Evolutionary conservation across 37 sponge, comb jelly and placozoan species (phyloP).

Genomic region (Crambe crambe): DNA sequence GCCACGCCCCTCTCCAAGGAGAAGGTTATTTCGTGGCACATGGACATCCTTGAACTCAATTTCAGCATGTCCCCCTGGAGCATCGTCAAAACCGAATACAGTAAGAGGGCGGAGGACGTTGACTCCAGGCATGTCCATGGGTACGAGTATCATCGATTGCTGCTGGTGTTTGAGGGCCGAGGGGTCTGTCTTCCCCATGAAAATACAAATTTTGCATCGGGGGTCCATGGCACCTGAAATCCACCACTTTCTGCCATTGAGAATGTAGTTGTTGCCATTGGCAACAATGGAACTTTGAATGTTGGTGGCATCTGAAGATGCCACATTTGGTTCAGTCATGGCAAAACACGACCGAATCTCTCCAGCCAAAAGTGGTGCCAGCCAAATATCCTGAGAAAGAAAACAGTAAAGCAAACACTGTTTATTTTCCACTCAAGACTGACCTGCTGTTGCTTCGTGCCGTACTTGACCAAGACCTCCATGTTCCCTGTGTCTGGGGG

Average conservation of each 20-base stretch:
- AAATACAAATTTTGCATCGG: constrained; percentile 74
- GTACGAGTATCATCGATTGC: constrained; percentile 90
- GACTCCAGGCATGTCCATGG: constrained; percentile 84
- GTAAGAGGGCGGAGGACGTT: constrained; percentile 73
- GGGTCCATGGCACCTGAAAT: constrained; percentile 88
- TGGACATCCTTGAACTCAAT: constrained; percentile 69
- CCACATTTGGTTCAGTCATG: constrained; percentile 87
- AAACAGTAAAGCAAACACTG: neutral
- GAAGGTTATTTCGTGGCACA: constrained; percentile 69
- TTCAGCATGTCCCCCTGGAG: constrained; percentile 72
- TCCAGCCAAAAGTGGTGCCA: constrained; percentile 81
- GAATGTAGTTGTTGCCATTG: constrained; percentile 68
- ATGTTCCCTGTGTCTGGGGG: constrained; percentile 96
- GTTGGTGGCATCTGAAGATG: constrained; percentile 94
- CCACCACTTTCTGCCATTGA: constrained; percentile 96
- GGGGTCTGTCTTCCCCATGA: constrained; percentile 84
- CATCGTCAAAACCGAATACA: constrained; percentile 85
- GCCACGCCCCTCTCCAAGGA: constrained; percentile 89
- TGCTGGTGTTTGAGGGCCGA: constrained; percentile 51
- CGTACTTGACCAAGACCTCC: constrained; percentile 87
- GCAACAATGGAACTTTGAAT: constrained; percentile 67
- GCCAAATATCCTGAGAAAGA: constrained; percentile 59
- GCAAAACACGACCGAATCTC: constrained; percentile 87
- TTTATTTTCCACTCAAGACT: neutral
- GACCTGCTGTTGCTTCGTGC: constrained; percentile 82